Percentiles rank a stretch among this genome's conserved stretches.
These are phyloP conservation scores for Tolypeutes matacus DNA, from an alignment of 2,797 vertebrate species.

Conservation along the genomic window DNA sequence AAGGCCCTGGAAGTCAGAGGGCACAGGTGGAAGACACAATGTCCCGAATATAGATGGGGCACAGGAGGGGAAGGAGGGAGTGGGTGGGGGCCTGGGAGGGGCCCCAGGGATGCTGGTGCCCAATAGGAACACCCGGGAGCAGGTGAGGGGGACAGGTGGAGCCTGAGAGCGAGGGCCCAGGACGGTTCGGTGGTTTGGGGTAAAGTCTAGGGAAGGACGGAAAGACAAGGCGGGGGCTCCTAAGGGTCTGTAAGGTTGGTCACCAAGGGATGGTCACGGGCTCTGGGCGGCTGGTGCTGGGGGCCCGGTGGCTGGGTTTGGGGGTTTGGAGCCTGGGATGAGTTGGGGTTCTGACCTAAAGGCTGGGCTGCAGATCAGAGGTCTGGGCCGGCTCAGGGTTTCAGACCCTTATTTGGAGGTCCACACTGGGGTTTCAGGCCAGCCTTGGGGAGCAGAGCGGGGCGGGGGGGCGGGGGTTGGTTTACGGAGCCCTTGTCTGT, in stretches of 20 bases:
- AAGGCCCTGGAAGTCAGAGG: neutral
- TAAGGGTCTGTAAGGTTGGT: neutral
- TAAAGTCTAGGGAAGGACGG: constrained; percentile 19
- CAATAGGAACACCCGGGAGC: neutral
- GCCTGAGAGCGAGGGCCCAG: too few species aligned
- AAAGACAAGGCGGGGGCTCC: neutral
- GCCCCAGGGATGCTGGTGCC: neutral
- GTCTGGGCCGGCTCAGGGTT: constrained; percentile 34
- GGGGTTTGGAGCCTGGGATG: neutral
- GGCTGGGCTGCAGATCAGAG: neutral
- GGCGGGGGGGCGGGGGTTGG: neutral
- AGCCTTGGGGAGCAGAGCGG: fast-evolving
- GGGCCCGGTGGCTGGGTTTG: neutral
- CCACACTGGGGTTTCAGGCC: neutral
- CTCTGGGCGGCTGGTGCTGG: neutral
- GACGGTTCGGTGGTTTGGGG: neutral
- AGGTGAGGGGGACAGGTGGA: constrained; percentile 17
- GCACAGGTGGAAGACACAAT: neutral
- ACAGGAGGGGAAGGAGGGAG: neutral
- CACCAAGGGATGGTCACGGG: neutral
- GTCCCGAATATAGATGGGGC: neutral
- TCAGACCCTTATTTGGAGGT: neutral
- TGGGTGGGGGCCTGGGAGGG: neutral
- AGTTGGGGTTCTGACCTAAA: neutral
- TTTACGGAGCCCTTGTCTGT: neutral